Percentiles rank a stretch among this genome's conserved stretches.
These are phyloP conservation scores for Paedocypris micromegethes DNA, from an alignment of 2,797 vertebrate genomes.

Conservation along the genomic window DNA sequence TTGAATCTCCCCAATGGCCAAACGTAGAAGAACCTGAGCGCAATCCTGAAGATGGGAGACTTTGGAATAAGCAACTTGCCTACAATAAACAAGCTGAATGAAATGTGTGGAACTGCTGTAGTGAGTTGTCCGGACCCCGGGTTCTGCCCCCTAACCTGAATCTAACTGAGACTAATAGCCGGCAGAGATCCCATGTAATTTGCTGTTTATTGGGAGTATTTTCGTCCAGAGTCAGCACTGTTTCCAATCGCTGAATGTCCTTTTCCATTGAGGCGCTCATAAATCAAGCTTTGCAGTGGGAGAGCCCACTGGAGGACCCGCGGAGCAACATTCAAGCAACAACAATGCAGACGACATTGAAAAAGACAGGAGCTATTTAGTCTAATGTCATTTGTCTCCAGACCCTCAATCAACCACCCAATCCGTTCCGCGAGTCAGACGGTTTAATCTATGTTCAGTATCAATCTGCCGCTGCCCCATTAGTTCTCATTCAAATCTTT, in stretches of 20 bases:
- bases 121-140: conserved; percentile 46
- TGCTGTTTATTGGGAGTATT: conserved; percentile 75
- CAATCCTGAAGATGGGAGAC: conserved; percentile 7
- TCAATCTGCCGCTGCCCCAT: conserved; percentile 36
- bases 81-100: conserved; percentile 26
- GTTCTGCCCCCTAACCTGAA: conserved; percentile 40
- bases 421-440: conserved; percentile 30
- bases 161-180: conserved; percentile 71
- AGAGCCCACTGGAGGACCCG: conserved; percentile 49
- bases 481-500: conserved; percentile 43
- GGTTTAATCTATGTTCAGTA: conserved; percentile 48
- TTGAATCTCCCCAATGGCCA: conserved; percentile 1
- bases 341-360: conserved; percentile 36
- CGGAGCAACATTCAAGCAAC: conserved; percentile 57
- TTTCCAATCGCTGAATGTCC: conserved; percentile 79
- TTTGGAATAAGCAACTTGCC: conserved; percentile 45
- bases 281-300: conserved; percentile 75
- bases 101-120: conserved; percentile 31
- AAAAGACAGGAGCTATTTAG: conserved; percentile 49
- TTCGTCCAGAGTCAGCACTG: conserved; percentile 65
- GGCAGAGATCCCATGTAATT: conserved; percentile 70
- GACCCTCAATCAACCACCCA: conserved; percentile 47
- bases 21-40: conserved; percentile 1
- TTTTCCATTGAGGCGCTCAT: conserved; percentile 77
- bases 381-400: conserved; percentile 47